Evolutionary conservation across 2,888 invertebrate genomes (phyloP), one percentile per base, ranked within the genome.

Genomic region (Perizoma affinitatum): DNA sequence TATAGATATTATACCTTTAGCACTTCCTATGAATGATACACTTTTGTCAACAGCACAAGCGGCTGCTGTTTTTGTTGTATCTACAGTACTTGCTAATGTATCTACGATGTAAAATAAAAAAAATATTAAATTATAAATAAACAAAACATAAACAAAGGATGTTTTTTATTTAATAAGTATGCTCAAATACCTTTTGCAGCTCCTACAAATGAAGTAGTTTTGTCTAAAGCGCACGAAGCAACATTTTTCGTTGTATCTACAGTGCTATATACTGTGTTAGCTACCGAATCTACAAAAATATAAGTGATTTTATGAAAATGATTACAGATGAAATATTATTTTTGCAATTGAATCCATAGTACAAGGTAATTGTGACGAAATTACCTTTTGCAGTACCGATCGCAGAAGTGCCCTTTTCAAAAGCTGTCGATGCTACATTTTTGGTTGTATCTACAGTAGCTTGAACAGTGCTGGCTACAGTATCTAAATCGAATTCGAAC

Each of bases 241-340:
- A 79, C 77, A 66, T 76, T 83, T 70, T 85, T 88, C n/a, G 86
- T 84, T 4, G 75, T 76, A 52, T 87, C 86, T 75, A 86, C 78
- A 11, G 86, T 83, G 51, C 74, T 73, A 55, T 74, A 61, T 34
- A 82, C 70, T 42, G 85, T 80, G 58, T 73, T 83, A 49, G 50
- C 41, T 46, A 59, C 42, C 4, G 54, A 54, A 49, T 59, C 59
- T 54, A 59, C 11, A 59, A 58, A 54, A 51, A 11, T 8, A 43
- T 42, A 41, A 41, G 10, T 36, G 6, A 33, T 36, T 36, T 44
- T 48, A 54, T 5, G 40, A 44, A 51, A 43, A 50, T 54, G 48
- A 38, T 34, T 11, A 38, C 42, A 42, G 5, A 4, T 9, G 8
- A n/a, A 22, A 3, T 22, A 22, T 22, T 22, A 3, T 22, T 22